Conservation (phyloP, 2,113 vertebrate species). For the Colius striatus region DNA sequence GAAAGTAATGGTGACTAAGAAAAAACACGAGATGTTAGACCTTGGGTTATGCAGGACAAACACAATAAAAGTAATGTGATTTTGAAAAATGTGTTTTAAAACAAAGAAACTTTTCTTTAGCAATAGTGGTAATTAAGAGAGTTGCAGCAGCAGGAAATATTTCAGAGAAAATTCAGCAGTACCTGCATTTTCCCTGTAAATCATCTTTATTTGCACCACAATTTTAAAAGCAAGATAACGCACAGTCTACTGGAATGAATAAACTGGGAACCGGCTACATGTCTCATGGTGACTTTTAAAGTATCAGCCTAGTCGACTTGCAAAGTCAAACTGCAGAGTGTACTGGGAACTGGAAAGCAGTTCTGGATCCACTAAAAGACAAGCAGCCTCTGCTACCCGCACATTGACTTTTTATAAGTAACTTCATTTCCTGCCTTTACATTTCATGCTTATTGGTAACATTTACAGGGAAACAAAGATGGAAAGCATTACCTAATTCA, state of each 20-base stretch:
- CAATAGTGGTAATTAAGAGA: background rate
- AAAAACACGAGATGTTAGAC: background rate
- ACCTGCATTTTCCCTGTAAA: background rate
- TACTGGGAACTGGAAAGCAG: background rate
- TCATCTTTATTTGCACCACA: background rate
- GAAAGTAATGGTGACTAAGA: background rate
- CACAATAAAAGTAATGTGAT: background rate
- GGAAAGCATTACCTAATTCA: background rate
- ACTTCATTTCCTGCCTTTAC: background rate
- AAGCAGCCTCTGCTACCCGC: background rate
- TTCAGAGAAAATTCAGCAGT: background rate
- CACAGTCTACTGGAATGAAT: background rate
- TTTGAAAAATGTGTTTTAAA: background rate
- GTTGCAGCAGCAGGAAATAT: background rate
- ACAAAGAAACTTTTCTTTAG: background rate
- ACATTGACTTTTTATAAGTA: background rate
- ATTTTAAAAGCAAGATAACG: background rate
- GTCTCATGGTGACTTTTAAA: background rate
- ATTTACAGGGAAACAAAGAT: background rate
- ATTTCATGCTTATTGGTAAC: background rate
- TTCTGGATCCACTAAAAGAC: background rate
- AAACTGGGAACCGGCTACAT: background rate
- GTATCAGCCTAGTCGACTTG: background rate
- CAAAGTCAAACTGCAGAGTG: background rate
- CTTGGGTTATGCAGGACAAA: background rate